Evolutionary conservation across 2,888 invertebrate species (phyloP), one percentile per base, ranked within the genome.

Genomic region (Acanthosepion esculentum): DNA sequence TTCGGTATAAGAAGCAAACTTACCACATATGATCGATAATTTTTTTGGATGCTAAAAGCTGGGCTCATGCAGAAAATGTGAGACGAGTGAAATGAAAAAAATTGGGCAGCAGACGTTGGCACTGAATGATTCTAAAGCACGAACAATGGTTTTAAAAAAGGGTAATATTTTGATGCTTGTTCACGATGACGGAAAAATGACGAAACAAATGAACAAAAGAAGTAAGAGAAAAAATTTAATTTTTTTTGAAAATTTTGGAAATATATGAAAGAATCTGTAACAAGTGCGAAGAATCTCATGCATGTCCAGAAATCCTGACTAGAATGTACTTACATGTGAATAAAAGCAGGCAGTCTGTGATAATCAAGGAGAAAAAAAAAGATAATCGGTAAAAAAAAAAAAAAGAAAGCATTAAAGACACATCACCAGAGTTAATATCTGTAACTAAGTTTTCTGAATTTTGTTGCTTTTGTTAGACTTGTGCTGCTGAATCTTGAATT

Each of bases 281-380:
- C n/a, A 93, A 93, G 93, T 93, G 93, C 93, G n/a, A 53, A 93
- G 50, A 78, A 53, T 93, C 2, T 53, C 93, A 93, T 93, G 93
- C 93, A 20, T 48, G 48, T 93, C 26, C 50, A 92, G 48, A 93
- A 93, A 93, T n/a, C 48, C 48, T 93, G 48, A 94, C 95, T 93
- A 53, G 94, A 94, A n/a, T 53, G 94, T 95, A 95, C 95, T 95
- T 95, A 95, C 95, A 95, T 95, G 94, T 94, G 94, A 50, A 95
- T 94, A 95, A 95, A 95, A 48, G 95, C 95, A 95, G 95, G 95
- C 95, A 95, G 78, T 95, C 95, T 95, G 95, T 94, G 94, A 94
- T 93, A 53, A 94, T 94, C 94, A 95, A 55, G 94, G 94, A 95
- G 91, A 94, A 78, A 92, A 59, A 95, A 92, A 94, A 53, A 94